Evolutionary conservation across 2,888 invertebrate genomes (phyloP).

Genomic region (Microctonus hyperodae): DNA sequence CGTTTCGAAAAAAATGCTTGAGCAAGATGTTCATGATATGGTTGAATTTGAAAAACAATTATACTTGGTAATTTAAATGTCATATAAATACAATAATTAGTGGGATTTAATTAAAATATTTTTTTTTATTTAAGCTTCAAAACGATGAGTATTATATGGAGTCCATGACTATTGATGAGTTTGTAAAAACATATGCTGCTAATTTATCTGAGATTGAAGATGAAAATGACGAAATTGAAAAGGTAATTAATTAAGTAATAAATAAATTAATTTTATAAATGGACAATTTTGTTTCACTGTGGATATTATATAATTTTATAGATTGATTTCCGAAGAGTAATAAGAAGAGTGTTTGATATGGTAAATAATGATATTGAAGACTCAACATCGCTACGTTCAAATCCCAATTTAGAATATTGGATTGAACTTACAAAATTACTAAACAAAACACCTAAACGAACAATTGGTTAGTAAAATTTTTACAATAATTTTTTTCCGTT

Average conservation of each 20-base stretch:
- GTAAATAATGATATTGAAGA: slow-evolving; percentile 15
- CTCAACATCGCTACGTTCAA: neutral
- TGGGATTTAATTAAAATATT: too few species aligned
- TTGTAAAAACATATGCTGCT: neutral
- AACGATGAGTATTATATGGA: neutral
- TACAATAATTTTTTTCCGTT: neutral
- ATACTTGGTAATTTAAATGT: slow-evolving; percentile 31
- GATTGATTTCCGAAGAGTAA: slow-evolving; percentile 11
- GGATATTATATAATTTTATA: neutral
- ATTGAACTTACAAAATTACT: slow-evolving; percentile 18
- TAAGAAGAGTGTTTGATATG: slow-evolving; percentile 17
- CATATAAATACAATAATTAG: too few species aligned
- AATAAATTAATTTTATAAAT: neutral
- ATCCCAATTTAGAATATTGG: neutral
- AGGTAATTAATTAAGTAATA: neutral
- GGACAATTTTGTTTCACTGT: too few species aligned
- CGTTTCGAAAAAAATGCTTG: slow-evolving; percentile 36
- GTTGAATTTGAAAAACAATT: slow-evolving; percentile 41
- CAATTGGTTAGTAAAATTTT: slow-evolving; percentile 23
- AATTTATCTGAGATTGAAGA: neutral
- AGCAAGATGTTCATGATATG: slow-evolving; percentile 40
- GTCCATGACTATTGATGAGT: neutral
- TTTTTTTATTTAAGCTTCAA: slow-evolving; percentile 8
- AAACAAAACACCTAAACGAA: slow-evolving; percentile 26
- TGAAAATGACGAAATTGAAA: neutral